These are phyloP conservation scores for Typhlichthys subterraneus DNA, from an alignment of 2,797 vertebrate species.

Conservation along the genomic window DNA sequence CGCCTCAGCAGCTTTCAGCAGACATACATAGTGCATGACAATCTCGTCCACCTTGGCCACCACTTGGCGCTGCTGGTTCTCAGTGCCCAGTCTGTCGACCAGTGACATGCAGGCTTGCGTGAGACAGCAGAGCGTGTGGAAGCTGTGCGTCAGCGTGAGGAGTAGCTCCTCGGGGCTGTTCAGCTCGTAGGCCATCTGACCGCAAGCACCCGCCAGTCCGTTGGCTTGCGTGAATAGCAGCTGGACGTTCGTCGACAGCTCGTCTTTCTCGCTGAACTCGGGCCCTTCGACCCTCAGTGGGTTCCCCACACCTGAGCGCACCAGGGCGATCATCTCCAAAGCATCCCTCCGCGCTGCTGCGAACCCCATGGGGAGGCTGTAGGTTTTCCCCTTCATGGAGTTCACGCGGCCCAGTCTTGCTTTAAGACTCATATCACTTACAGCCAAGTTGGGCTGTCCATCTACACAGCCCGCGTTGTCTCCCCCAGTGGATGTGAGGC, in stretches of 20 bases:
- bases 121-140: conserved; percentile 92
- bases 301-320: conserved; percentile 79
- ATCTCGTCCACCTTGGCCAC: conserved; percentile 87
- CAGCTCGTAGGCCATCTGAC: conserved; percentile 87
- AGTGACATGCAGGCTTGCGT: conserved; percentile 93
- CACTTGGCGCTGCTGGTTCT: conserved; percentile 84
- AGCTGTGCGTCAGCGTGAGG: conserved; percentile 91
- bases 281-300: conserved; percentile 62
- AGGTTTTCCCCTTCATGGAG: conserved; percentile 88
- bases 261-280: conserved; percentile 74
- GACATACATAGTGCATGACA: conserved; percentile 87
- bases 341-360: conserved; percentile 89
- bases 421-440: conserved; percentile 79
- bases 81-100: conserved; percentile 84
- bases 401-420: conserved; percentile 81
- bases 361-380: conserved; percentile 88
- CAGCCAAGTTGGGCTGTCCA: conserved; percentile 56
- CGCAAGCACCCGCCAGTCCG: conserved; percentile 88
- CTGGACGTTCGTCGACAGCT: conserved; percentile 82
- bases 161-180: conserved; percentile 90
- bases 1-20: conserved; percentile 87
- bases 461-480: conserved; percentile 52
- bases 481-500: conserved; percentile 37
- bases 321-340: conserved; percentile 86
- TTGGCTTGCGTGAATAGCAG: conserved; percentile 88